Evolutionary conservation across 2,888 invertebrate species (phyloP), one percentile per base, ranked within the genome.

Genomic region (Athalia rosae): DNA sequence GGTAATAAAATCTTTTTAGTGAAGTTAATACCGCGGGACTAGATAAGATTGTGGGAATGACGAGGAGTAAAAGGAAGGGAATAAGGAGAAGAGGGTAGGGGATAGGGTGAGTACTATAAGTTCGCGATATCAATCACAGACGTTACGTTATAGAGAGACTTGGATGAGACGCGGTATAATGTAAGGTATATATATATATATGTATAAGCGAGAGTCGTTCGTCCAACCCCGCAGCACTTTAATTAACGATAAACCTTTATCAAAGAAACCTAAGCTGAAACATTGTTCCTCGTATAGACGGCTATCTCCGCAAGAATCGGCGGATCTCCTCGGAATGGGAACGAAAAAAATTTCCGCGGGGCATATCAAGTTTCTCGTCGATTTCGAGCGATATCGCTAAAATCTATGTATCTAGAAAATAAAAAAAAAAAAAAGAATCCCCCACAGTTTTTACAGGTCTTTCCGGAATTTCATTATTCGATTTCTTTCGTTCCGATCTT

Each of bases 111-210:
- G 28, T 28, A 28, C 28, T 28, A 28, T 28, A 28, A 28, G 28
- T 28, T 28, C n/a, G 41, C 71, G 71, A 71, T 58, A 71, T 71
- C 71, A 71, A 71, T 71, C 71, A 71, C 71, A 56, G 71, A 58
- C 56, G 56, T 71, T 71, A 71, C 71, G 56, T 28, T 28, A 28
- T 28, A 28, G 28, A 28, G 28, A 28, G 28, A 28, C 28, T 4
- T 9, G n/a, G 53, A 53, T 53, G 9, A 53, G 9, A 53, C 53
- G 53, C 5, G n/a, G 53, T 53, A 53, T 9, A 11, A 53, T n/a
- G 9, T 4, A 7, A n/a, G 53, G 53, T 53, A 53, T n/a, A 53
- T 9, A 53, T n/a, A 53, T 4, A n/a, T n/a, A n/a, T n/a, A n/a
- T n/a, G 41, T 41, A 41, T 41, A 41, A 41, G 41, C 41, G 4